phyloP scores from a whole-genome alignment of 2,113 vertebrate genomes.

The Cynoglossus semilaevis region DNA sequence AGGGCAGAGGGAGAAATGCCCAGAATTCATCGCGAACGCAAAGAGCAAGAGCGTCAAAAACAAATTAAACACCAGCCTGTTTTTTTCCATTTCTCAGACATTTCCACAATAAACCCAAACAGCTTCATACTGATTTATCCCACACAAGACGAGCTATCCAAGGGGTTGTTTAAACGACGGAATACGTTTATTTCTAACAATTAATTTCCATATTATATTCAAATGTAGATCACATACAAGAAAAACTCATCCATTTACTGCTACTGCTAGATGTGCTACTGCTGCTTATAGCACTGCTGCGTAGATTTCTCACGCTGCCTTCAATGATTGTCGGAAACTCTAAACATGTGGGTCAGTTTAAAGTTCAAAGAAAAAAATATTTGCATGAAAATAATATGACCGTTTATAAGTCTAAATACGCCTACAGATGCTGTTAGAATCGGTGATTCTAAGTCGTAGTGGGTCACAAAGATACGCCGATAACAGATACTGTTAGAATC shows the following conservation, averaged over 20 bases:
- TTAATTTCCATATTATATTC: no score
- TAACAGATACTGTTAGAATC: no score
- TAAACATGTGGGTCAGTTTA: background rate
- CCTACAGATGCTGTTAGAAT: no score
- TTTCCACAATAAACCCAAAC: background rate
- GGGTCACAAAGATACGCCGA: no score
- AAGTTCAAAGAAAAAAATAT: background rate
- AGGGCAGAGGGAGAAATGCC: constrained; percentile 65
- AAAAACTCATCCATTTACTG: no score
- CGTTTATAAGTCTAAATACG: no score
- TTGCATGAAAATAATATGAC: background rate
- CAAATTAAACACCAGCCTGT: constrained; percentile 20
- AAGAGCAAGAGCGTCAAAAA: constrained; percentile 45
- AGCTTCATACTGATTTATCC: background rate
- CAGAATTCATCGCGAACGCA: constrained; percentile 71
- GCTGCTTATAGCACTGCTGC: no score
- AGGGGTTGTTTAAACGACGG: no score
- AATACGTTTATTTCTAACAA: no score
- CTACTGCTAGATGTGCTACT: no score
- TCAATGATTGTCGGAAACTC: background rate
- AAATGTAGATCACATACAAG: no score
- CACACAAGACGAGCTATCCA: background rate
- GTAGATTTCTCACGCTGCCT: background rate
- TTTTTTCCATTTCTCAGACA: constrained; percentile 7
- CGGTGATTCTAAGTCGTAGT: no score